Percentiles rank a stretch among this genome's conserved stretches.
Evolutionary conservation across 2,888 invertebrate genomes (phyloP).

Genomic region (Hetaerina titia): DNA sequence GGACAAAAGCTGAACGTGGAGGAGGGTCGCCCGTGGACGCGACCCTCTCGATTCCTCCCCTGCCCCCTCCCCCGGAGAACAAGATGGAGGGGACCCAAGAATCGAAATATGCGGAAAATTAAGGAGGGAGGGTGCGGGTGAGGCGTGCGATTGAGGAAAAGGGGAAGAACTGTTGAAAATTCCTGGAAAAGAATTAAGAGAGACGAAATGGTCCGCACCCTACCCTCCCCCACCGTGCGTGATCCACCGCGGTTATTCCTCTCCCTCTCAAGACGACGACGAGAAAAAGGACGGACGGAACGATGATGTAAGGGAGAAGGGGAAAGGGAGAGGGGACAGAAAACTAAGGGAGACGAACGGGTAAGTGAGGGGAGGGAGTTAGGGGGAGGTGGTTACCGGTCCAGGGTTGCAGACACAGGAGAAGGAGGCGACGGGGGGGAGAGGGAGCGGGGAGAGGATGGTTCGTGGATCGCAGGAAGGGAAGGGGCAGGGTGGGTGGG

Average conservation of each 20-base stretch:
- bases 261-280: background rate
- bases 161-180: background rate
- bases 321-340: background rate
- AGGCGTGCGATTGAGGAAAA: too few relatives aligned
- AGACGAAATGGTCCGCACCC: background rate
- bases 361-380: background rate
- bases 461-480: background rate
- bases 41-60: too few relatives aligned
- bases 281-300: background rate
- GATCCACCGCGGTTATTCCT: background rate
- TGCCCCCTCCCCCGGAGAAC: too few relatives aligned
- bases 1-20: too few relatives aligned
- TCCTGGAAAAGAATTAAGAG: background rate
- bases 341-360: background rate
- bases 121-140: too few relatives aligned
- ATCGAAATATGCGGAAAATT: too few relatives aligned
- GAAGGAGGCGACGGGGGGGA: background rate
- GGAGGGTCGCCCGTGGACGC: too few relatives aligned
- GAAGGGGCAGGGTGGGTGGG: background rate
- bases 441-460: background rate
- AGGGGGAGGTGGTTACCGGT: background rate
- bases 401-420: background rate
- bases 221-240: background rate
- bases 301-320: background rate
- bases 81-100: too few relatives aligned